Evolutionary conservation across 35 echinoderm and acorn worm genomes (phyloP).

Genomic region (Patiria miniata): DNA sequence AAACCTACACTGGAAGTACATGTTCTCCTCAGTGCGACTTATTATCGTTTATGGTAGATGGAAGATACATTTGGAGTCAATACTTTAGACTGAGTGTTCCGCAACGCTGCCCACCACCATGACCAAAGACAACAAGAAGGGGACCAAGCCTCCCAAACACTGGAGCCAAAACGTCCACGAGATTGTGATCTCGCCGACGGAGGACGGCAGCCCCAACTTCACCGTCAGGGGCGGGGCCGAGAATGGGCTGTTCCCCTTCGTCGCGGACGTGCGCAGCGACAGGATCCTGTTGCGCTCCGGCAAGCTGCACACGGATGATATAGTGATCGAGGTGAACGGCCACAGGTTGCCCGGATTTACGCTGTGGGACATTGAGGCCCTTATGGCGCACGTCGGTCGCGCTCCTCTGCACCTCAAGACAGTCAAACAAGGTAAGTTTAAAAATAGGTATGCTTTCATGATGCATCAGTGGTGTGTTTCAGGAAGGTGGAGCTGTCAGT

Average conservation of each 20-base stretch:
- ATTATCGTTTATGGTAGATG: too few relatives aligned
- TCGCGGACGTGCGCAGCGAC: conserved; percentile 81
- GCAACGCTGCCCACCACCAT: conserved; percentile 47
- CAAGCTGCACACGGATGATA: conserved; percentile 87
- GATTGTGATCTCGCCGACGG: conserved; percentile 46
- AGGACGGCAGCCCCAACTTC: conserved; percentile 71
- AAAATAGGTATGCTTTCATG: too few relatives aligned
- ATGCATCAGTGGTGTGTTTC: too few relatives aligned
- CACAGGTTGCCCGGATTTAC: conserved; percentile 88
- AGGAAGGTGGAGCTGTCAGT: too few relatives aligned
- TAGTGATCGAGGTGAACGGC: conserved; percentile 84
- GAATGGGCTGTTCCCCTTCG: conserved; percentile 84
- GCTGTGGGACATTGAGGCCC: conserved; percentile 86
- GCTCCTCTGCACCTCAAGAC: conserved; percentile 75
- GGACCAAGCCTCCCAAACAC: conserved; percentile 93
- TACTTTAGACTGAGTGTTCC: too few relatives aligned
- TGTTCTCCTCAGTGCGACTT: too few relatives aligned
- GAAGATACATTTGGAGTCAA: too few relatives aligned
- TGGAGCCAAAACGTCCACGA: conserved; percentile 92
- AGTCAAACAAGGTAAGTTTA: conserved; percentile 87
- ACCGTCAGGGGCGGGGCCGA: conserved; percentile 82
- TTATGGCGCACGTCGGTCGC: conserved; percentile 59
- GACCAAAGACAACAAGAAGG: conserved; percentile 83
- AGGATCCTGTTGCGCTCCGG: conserved; percentile 70
- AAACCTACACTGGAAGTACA: too few relatives aligned